phyloP scores from a whole-genome alignment of 2,797 vertebrate species.

The Lophotriccus pileatus region DNA sequence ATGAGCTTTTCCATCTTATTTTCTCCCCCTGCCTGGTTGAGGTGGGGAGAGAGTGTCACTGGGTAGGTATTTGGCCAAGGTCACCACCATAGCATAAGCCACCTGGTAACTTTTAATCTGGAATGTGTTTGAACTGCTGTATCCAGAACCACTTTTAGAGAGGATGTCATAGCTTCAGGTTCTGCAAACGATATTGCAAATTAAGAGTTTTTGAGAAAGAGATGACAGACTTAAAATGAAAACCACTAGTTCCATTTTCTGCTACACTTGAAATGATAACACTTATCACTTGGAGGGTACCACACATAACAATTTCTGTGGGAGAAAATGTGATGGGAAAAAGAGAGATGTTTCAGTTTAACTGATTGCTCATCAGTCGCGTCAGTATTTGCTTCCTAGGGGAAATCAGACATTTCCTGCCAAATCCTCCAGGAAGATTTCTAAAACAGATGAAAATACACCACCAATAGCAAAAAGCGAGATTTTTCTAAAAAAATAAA shows the following conservation, averaged over 20 bases:
- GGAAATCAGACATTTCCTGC: neutral
- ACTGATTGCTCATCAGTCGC: neutral
- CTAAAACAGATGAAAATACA: neutral
- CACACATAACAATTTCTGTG: neutral
- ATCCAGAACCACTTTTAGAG: neutral
- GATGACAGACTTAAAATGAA: neutral
- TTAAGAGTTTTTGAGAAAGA: neutral
- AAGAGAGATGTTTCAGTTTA: neutral
- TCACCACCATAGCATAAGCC: neutral
- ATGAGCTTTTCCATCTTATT: neutral
- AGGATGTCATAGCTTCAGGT: neutral
- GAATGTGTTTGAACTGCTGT: neutral
- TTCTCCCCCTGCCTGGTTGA: neutral
- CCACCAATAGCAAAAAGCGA: neutral
- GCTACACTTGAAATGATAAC: neutral
- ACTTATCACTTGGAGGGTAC: neutral
- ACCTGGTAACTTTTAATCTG: neutral
- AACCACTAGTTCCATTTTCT: neutral
- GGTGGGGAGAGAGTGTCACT: neutral
- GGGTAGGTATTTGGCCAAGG: neutral
- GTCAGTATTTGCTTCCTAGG: neutral
- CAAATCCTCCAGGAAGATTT: neutral
- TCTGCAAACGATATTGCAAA: neutral
- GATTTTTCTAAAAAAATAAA: neutral
- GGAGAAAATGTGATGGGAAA: neutral